Base-by-base conservation (phyloP, 2,888 invertebrate species). In the Cheilosia urbana region DNA sequence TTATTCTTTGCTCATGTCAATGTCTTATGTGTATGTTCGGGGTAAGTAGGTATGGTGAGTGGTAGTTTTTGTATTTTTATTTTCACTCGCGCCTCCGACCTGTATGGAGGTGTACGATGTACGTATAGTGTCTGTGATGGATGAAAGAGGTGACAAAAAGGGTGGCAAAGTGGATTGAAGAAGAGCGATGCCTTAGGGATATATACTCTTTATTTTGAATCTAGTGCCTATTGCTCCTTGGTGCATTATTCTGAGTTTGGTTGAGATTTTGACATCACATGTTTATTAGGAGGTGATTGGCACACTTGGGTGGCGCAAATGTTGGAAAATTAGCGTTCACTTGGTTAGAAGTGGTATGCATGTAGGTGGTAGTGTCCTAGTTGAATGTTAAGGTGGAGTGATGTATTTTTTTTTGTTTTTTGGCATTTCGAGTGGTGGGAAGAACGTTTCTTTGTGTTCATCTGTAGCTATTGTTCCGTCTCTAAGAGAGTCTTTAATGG, bases 251-350 rank as follows among this genome's bases (percentile, higher is more conserved):
- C 24, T 47, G 24, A 24, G 53, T 19, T 58, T 34, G 55, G 30
- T 57, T 58, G 34, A 58, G 60, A 24, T 81, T 68, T 80, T 24
- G 45, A 62, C 53, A 60, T 58, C 9, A 7, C 27, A 57, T 63
- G 49, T 57, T 71, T 68, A 60, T 66, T 73, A 49, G 45, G 30
- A 49, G 45, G n/a, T 75, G 42, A 76, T 75, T 81, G 76, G 57
- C 69, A 65, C 37, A 57, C 76, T 76, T 69, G 69, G 51, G 58
- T 63, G 62, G 47, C 30, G 21, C 11, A 63, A 49, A 55, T 24
- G 24, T 80, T 80, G 62, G 63, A 69, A 76, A 81, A 81, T 81
- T 81, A 76, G 81, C 76, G 76, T 69, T 65, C 55, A 76, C 62
- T 63, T 57, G n/a, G 49, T 19, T 68, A 21, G 19, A 40, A 27